phyloP scores from a whole-genome alignment of 2,113 vertebrate genomes.

The Nyctereutes procyonoides region DNA sequence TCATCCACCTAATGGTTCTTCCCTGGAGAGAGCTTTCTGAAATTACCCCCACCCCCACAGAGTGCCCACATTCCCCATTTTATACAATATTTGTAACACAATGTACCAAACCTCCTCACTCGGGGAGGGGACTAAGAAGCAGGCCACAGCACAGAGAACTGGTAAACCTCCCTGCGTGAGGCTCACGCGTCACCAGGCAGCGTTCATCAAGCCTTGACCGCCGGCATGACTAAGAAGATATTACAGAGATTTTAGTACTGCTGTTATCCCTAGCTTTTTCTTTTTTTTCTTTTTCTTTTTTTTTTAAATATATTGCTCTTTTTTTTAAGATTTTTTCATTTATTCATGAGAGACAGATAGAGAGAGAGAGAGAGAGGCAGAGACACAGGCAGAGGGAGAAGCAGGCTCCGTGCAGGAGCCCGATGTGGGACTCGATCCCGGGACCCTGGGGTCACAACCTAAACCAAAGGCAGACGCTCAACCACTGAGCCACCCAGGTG shows the following conservation, averaged over 20 bases:
- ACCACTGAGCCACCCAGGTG: too few relatives aligned
- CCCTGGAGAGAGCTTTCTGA: not conserved
- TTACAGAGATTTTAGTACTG: not conserved
- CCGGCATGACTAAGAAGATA: not conserved
- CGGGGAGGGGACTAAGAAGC: not conserved
- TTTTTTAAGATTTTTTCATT: too few relatives aligned
- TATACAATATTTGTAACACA: not conserved
- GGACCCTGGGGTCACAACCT: too few relatives aligned
- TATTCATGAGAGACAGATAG: too few relatives aligned
- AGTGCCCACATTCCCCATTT: not conserved
- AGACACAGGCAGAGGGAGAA: too few relatives aligned
- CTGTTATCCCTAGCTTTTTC: not conserved
- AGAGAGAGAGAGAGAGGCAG: too few relatives aligned
- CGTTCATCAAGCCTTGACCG: not conserved
- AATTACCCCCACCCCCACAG: not conserved
- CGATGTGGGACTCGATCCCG: too few relatives aligned
- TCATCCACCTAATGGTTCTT: not conserved
- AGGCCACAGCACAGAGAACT: not conserved
- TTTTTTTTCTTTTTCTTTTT: not conserved
- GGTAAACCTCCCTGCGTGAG: accelerated
- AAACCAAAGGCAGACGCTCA: too few relatives aligned
- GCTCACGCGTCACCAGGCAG: accelerated
- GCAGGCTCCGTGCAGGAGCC: too few relatives aligned
- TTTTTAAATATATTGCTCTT: not conserved
- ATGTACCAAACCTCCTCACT: not conserved